Evolutionary conservation across 1,140 invertebrate genomes (phyloP), one percentile per base, ranked within the genome.

Genomic region (Galendromus occidentalis): DNA sequence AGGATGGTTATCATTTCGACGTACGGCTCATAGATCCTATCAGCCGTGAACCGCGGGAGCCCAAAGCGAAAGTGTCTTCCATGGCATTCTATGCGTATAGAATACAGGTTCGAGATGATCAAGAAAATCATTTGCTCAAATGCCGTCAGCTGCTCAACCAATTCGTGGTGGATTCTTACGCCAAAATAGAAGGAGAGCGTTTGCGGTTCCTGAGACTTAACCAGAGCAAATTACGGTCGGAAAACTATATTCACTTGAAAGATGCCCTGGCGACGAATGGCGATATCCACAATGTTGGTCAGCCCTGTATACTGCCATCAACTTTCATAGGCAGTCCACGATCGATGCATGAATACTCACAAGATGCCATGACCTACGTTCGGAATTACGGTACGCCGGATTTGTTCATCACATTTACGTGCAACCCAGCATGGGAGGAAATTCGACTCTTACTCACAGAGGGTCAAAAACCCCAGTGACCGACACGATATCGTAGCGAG

Each of bases 381-480:
- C n/a, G 66, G 2, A 20, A 67, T 64, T 75, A 68, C 68, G 76
- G 75, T 7, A 69, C 68, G 30, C 76, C 77, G 20, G 72, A 73
- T 65, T 63, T 78, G 1, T 79, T 79, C 65, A 72, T 78, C n/a
- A 79, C 78, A 7, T 70, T 78, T 29, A 79, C 77, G 29, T 74
- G 69, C 68, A 82, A 77, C 75, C 76, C 70, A 68, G 76, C 69
- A 63, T 82, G 79, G 79, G 29, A 30, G 1, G 75, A 80, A 64
- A 79, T 80, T 41, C 29, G n/a, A 45, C 51, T 70, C 55, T 65
- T 71, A 44, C 63, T 79, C 6, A 7, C 68, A 12, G 44, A 64
- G 20, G 55, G 69, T 9, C 71, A 78, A 71, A n/a, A 68, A 20
- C 25, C 25, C 69, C 6, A 18, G 68, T 7, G 70, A 76, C 67